Evolutionary conservation across 2,888 invertebrate species (phyloP).

Genomic region (Phanerotoma sp.): DNA sequence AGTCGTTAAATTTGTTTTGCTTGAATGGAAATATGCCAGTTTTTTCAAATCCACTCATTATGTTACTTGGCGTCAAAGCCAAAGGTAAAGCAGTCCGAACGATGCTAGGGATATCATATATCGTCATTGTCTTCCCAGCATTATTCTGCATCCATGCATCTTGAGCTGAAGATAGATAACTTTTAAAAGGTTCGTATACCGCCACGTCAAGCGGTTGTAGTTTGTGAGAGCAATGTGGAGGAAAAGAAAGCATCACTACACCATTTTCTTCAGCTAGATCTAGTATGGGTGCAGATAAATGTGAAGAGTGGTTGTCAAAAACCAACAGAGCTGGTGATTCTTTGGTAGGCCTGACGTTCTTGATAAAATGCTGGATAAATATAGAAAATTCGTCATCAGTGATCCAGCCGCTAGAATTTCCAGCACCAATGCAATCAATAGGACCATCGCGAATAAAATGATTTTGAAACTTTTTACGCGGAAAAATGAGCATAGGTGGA

Average conservation of each 20-base stretch:
- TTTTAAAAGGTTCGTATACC: conserved; percentile 11
- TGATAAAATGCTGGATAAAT: conserved; percentile 40
- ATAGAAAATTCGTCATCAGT: conserved; percentile 38
- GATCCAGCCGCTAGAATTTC: conserved; percentile 42
- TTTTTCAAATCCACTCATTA: not conserved
- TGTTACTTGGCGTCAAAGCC: not conserved
- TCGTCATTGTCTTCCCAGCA: not conserved
- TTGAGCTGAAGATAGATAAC: not conserved
- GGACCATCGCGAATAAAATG: conserved; percentile 39
- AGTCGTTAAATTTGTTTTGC: not conserved
- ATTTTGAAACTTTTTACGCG: conserved; percentile 32
- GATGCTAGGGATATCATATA: not conserved
- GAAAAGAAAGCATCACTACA: conserved; percentile 4
- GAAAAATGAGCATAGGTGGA: conserved; percentile 46
- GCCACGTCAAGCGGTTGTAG: conserved; percentile 12
- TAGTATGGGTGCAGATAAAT: no score
- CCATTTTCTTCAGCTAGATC: no score
- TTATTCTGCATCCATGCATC: not conserved
- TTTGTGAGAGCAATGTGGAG: conserved; percentile 10
- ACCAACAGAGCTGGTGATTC: conserved; percentile 38
- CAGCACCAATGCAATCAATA: conserved; percentile 38
- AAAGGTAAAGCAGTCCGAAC: not conserved
- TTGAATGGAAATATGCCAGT: not conserved
- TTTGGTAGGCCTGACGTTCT: conserved; percentile 26
- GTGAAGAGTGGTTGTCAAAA: conserved; percentile 34